Evolutionary conservation across 2,797 vertebrate species (phyloP).

Genomic region (Hozukius guyotensis): DNA sequence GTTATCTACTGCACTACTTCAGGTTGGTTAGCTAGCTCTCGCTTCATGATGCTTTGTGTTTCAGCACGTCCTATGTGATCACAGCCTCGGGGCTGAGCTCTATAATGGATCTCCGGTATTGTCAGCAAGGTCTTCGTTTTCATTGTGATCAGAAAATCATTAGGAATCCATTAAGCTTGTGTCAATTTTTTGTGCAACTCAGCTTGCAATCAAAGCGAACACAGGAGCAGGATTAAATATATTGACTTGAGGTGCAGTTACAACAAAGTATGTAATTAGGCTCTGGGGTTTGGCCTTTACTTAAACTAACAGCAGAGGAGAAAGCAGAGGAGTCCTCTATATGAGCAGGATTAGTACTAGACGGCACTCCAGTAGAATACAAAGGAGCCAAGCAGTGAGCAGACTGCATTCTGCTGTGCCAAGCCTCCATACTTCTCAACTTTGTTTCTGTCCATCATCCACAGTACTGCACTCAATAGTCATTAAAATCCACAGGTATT

Average conservation of each 20-base stretch:
- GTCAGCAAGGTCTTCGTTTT: neutral
- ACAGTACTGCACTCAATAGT: neutral
- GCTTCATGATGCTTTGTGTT: neutral
- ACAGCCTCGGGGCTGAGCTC: neutral
- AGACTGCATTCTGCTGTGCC: neutral
- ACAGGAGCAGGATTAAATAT: slow-evolving; percentile 18
- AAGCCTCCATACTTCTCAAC: neutral
- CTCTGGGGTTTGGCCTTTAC: slow-evolving; percentile 11
- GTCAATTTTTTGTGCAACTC: slow-evolving; percentile 9
- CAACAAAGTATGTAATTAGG: slow-evolving; percentile 6
- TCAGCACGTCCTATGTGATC: neutral
- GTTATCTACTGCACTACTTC: neutral
- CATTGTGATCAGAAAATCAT: slow-evolving; percentile 21
- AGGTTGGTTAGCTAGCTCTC: neutral
- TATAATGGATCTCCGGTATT: slow-evolving; percentile 8
- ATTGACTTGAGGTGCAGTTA: slow-evolving; percentile 11
- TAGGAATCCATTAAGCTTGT: slow-evolving; percentile 1
- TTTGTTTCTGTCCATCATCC: slow-evolving; percentile 4
- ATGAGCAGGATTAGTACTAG: neutral
- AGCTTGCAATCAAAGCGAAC: slow-evolving; percentile 5
- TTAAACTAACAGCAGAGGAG: slow-evolving; percentile 4
- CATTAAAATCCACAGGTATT: slow-evolving; percentile 1
- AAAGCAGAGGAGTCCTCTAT: slow-evolving; percentile 1
- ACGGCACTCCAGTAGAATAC: neutral
- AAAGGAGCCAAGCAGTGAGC: slow-evolving; percentile 5